Evolutionary conservation across 2,888 invertebrate genomes (phyloP).

Genomic region (Stenotaenia linearis): DNA sequence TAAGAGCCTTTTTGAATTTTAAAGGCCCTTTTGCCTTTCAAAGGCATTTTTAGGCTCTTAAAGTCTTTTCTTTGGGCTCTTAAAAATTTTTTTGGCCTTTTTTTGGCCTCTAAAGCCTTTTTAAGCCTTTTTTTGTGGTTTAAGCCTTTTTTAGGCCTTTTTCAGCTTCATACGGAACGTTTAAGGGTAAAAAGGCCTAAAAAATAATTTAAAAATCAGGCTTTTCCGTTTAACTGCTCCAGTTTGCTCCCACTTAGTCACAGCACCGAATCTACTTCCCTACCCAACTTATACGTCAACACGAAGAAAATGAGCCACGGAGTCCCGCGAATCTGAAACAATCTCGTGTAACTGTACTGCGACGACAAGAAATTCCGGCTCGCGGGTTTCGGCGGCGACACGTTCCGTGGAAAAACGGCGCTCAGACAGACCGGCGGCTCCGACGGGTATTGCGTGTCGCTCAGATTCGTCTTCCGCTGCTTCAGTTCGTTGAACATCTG

Average conservation of each 20-base stretch:
- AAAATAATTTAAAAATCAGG: no score
- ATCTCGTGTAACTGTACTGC: background rate
- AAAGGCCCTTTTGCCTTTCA: no score
- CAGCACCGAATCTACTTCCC: background rate
- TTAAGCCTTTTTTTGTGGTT: no score
- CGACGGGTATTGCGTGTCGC: background rate
- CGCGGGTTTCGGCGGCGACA: background rate
- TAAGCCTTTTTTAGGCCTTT: no score
- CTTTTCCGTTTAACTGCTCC: background rate
- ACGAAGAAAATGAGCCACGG: background rate
- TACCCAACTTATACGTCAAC: constrained; percentile 13
- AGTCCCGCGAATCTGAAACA: background rate
- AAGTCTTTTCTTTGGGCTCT: no score
- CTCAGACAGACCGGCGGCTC: background rate
- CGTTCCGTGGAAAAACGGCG: background rate
- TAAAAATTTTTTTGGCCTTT: no score
- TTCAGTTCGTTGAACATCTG: background rate
- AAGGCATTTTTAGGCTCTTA: no score
- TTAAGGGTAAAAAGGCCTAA: no score
- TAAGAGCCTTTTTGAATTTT: no score
- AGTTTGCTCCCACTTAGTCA: background rate
- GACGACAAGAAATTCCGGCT: background rate
- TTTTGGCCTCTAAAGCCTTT: no score
- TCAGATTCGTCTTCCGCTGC: background rate
- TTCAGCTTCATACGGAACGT: no score